Conservation (phyloP, 2,888 invertebrate genomes). For the Nomada goodeniana region DNA sequence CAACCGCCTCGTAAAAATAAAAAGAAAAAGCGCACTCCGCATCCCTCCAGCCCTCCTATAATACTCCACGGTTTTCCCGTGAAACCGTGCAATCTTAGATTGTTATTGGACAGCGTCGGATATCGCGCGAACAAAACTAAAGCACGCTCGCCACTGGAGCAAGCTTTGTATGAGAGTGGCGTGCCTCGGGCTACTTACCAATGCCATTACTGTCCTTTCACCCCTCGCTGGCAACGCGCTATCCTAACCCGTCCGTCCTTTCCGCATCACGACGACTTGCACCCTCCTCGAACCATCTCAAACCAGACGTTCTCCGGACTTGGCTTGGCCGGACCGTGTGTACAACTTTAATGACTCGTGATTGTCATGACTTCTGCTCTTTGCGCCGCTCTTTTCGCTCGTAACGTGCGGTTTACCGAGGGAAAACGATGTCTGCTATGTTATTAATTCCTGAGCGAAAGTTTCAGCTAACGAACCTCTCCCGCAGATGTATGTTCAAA, state of each 20-base stretch:
- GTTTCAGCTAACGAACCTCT: slow-evolving; percentile 37
- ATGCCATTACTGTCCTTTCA: slow-evolving; percentile 67
- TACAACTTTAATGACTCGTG: slow-evolving; percentile 69
- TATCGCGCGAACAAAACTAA: slow-evolving; percentile 35
- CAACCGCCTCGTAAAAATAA: too few relatives aligned
- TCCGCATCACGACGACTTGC: slow-evolving; percentile 43
- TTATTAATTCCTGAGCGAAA: slow-evolving; percentile 48
- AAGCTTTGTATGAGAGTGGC: slow-evolving; percentile 35
- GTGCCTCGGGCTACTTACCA: slow-evolving; percentile 64
- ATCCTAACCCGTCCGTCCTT: slow-evolving; percentile 35
- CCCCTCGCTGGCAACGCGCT: slow-evolving; percentile 20
- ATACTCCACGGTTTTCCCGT: neutral
- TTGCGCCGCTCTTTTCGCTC: slow-evolving; percentile 46
- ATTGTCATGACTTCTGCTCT: slow-evolving; percentile 66
- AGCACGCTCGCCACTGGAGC: slow-evolving; percentile 29
- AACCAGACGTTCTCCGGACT: slow-evolving; percentile 53
- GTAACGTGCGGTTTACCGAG: slow-evolving; percentile 50
- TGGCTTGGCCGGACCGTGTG: slow-evolving; percentile 38
- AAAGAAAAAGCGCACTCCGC: too few relatives aligned
- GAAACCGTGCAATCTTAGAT: slow-evolving; percentile 18
- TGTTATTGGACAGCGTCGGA: slow-evolving; percentile 33
- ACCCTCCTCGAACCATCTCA: slow-evolving; percentile 43
- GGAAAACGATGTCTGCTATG: slow-evolving; percentile 45
- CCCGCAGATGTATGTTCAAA: neutral
- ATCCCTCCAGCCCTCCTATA: too few relatives aligned